phyloP scores from a whole-genome alignment of 2,113 vertebrate species.

The Poeciliopsis turrubarensis region DNA sequence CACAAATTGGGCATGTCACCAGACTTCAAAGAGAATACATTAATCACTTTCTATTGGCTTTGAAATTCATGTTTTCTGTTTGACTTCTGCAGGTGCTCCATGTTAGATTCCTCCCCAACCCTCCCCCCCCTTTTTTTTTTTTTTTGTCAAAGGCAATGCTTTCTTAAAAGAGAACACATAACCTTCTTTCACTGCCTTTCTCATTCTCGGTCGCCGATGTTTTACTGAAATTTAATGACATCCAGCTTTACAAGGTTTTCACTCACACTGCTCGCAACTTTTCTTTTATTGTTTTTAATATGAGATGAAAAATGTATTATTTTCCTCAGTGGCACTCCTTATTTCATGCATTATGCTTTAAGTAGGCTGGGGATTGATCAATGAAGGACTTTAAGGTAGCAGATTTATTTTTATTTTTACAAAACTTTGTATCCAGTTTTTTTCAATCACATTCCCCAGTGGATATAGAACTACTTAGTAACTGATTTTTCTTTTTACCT shows the following conservation, averaged over 20 bases:
- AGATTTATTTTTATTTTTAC: background rate
- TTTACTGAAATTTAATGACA: slow-evolving; percentile 3
- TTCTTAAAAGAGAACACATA: slow-evolving; percentile 31
- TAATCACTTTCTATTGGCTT: slow-evolving; percentile 68
- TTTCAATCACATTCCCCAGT: too few relatives aligned
- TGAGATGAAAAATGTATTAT: background rate
- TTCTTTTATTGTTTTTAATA: background rate
- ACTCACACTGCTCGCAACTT: background rate
- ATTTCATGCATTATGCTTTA: background rate
- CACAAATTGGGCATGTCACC: slow-evolving; percentile 56
- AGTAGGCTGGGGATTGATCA: background rate
- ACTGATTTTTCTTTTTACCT: too few relatives aligned
- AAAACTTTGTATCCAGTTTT: background rate
- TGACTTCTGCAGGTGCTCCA: slow-evolving; percentile 43
- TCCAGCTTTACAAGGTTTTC: slow-evolving; percentile 5
- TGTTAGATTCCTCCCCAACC: slow-evolving; percentile 21
- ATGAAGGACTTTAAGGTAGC: background rate
- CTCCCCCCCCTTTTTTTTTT: too few relatives aligned
- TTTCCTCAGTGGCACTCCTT: background rate
- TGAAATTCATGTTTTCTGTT: slow-evolving; percentile 63
- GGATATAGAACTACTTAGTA: too few relatives aligned
- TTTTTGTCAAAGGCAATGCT: slow-evolving; percentile 39
- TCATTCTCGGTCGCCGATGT: slow-evolving; percentile 1
- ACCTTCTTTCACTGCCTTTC: slow-evolving; percentile 12
- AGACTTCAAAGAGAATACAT: slow-evolving; percentile 74